A percentile compares a stretch with the other conserved stretches of the same genome.
Conservation (phyloP, 2,888 invertebrate genomes). For the Argyresthia albistria region DNA sequence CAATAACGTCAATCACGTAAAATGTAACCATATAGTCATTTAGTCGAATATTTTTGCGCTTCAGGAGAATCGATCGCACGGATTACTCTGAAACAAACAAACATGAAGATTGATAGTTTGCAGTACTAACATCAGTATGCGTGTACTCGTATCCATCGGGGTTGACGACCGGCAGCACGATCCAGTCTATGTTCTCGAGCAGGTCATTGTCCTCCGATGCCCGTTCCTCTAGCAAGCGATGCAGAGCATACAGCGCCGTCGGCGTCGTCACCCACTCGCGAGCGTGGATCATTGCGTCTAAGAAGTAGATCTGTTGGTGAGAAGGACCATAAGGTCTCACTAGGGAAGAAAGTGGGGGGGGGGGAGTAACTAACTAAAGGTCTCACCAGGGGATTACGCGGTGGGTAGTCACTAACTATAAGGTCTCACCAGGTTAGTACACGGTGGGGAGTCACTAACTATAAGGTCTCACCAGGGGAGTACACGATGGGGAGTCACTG, state of each 20-base stretch:
- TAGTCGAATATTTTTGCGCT: too few relatives aligned
- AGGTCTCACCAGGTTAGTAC: too few relatives aligned
- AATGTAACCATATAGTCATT: too few relatives aligned
- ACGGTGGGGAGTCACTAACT: too few relatives aligned
- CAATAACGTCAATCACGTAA: not conserved
- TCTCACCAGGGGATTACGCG: too few relatives aligned
- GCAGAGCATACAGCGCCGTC: constrained; percentile 75
- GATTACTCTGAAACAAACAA: not conserved
- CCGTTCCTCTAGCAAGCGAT: constrained; percentile 74
- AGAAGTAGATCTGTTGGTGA: constrained; percentile 64
- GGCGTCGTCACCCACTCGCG: constrained; percentile 83
- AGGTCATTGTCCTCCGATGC: constrained; percentile 55
- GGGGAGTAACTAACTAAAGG: too few relatives aligned
- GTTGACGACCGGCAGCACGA: constrained; percentile 76
- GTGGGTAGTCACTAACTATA: too few relatives aligned
- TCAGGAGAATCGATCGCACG: too few relatives aligned
- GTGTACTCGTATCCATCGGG: constrained; percentile 81
- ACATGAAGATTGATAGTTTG: not conserved
- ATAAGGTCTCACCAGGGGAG: too few relatives aligned
- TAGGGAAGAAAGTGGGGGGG: too few relatives aligned
- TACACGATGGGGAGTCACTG: too few relatives aligned
- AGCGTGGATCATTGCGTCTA: constrained; percentile 75
- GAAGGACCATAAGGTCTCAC: too few relatives aligned
- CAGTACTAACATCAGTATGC: constrained; percentile 44
- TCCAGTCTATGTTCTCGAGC: constrained; percentile 76